Conservation (phyloP, 2,888 invertebrate species). For the Steinernema hermaphroditum region DNA sequence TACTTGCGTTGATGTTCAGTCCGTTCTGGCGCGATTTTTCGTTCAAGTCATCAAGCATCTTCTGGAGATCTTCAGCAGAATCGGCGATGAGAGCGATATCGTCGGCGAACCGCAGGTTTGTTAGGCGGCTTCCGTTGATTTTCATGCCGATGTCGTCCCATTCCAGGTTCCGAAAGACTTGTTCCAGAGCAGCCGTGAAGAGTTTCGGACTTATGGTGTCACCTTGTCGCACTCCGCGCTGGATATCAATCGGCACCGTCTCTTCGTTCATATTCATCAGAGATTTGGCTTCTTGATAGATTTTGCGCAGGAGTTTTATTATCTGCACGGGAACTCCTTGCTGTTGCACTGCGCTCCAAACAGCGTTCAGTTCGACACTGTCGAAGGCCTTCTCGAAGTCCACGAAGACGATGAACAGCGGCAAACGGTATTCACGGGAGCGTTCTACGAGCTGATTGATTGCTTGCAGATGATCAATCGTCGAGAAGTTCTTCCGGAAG, state of each 20-base stretch:
- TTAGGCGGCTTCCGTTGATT: slow-evolving; percentile 33
- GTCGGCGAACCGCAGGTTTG: slow-evolving; percentile 40
- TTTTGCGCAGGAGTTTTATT: too few species aligned
- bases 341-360: slow-evolving; percentile 16
- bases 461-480: slow-evolving; percentile 23
- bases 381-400: slow-evolving; percentile 38
- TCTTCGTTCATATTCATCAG: background rate
- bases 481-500: slow-evolving; percentile 11
- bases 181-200: slow-evolving; percentile 33
- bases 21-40: slow-evolving; percentile 25
- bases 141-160: slow-evolving; percentile 38
- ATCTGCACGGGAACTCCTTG: slow-evolving; percentile 25
- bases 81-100: slow-evolving; percentile 37
- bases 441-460: slow-evolving; percentile 17
- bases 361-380: background rate
- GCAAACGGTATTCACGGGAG: slow-evolving; percentile 26
- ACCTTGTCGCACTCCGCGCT: slow-evolving; percentile 30
- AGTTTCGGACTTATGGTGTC: too few species aligned
- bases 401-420: slow-evolving; percentile 30
- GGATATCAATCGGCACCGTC: background rate
- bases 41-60: slow-evolving; percentile 35
- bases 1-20: slow-evolving; percentile 39
- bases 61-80: background rate
- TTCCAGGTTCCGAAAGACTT: slow-evolving; percentile 34
- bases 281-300: too few species aligned